phyloP scores from a whole-genome alignment of 2,797 vertebrate genomes.

The Darevskia nairensis region DNA sequence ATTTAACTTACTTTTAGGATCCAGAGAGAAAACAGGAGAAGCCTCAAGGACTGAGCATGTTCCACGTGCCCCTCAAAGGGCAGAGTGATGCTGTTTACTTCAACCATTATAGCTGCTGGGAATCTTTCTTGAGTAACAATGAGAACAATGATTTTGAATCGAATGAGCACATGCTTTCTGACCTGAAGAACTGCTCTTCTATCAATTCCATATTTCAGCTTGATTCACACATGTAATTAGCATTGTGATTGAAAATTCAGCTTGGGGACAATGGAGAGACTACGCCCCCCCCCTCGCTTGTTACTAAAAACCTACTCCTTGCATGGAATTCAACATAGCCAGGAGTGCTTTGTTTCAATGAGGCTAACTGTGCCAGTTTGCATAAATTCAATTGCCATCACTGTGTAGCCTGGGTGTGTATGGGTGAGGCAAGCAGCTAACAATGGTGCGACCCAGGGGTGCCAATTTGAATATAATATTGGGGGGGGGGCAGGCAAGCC shows the following conservation, averaged over 20 bases:
- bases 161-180: not conserved
- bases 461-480: too few relatives aligned
- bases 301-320: not conserved
- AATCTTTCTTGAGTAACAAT: not conserved
- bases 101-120: not conserved
- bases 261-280: not conserved
- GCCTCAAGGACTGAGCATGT: not conserved
- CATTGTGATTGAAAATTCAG: not conserved
- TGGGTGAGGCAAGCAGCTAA: not conserved
- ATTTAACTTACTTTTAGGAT: not conserved
- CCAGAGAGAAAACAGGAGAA: not conserved
- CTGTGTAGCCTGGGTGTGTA: not conserved
- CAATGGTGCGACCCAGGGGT: too few relatives aligned
- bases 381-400: not conserved
- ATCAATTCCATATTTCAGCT: not conserved
- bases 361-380: not conserved
- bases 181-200: not conserved
- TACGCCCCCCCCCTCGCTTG: not conserved
- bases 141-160: constrained; percentile 5
- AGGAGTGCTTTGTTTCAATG: not conserved
- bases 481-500: too few relatives aligned
- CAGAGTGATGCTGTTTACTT: not conserved
- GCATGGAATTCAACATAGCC: not conserved
- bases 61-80: not conserved
- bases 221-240: not conserved